These are phyloP conservation scores for Scaptodrosophila latifasciaeformis DNA, from an alignment of 2,888 invertebrate genomes.

Conservation along the genomic window DNA sequence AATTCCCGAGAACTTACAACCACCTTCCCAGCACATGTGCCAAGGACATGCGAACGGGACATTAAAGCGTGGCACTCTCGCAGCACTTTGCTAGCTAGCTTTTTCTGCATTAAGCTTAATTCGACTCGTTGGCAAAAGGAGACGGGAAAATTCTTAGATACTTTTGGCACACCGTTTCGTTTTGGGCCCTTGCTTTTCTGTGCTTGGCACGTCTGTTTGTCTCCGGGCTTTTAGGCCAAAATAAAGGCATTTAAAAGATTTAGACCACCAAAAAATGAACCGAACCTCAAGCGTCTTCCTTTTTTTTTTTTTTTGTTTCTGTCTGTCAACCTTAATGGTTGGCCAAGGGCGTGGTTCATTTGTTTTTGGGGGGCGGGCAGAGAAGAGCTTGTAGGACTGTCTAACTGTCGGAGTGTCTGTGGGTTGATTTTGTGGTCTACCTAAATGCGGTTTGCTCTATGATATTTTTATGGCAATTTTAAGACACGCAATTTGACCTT, in stretches of 20 bases:
- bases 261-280: slow-evolving; percentile 69
- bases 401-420: no score
- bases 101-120: no score
- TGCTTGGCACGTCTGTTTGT: slow-evolving; percentile 54
- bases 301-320: no score
- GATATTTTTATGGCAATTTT: slow-evolving; percentile 68
- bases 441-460: slow-evolving; percentile 36
- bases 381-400: not conserved
- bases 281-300: slow-evolving; percentile 59
- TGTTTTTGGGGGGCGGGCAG: not conserved
- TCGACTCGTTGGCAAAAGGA: no score
- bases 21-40: no score
- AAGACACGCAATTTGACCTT: slow-evolving; percentile 63
- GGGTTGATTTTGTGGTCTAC: no score
- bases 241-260: slow-evolving; percentile 71
- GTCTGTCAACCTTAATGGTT: slow-evolving; percentile 52
- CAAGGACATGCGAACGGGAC: slow-evolving; percentile 61
- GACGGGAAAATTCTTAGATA: no score
- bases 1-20: no score
- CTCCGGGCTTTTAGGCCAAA: slow-evolving; percentile 67
- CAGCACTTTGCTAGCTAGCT: not conserved
- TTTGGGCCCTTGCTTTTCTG: no score
- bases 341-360: slow-evolving; percentile 1
- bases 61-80: slow-evolving; percentile 43
- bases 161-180: no score